Base-by-base conservation (phyloP, 1,140 invertebrate species). In the Caenorhabditis brenneri region DNA sequence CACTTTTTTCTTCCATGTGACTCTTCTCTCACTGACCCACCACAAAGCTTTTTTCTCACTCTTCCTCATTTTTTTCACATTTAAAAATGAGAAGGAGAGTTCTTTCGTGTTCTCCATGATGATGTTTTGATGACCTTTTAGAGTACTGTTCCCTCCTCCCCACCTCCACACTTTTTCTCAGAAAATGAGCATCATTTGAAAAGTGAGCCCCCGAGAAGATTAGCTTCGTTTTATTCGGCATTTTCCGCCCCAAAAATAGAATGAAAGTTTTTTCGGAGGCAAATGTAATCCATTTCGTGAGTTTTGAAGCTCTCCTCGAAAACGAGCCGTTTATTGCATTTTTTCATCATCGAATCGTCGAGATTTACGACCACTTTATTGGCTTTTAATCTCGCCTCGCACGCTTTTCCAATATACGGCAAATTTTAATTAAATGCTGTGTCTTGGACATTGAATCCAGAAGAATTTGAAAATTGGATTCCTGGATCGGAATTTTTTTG, bases 351-450 rank as follows among this genome's bases (percentile, higher is more conserved):
- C 24, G 3, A 12, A 36, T 16, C 58, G 58, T 65, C 58, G 36
- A 36, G 58, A n/a, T 74, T 74, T 74, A 74, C 29, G 19, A 36
- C 65, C 65, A 42, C 36, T 74, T 42, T 74, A 74, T 74, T 74
- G 65, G 33, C 33, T 24, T 42, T 74, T 74, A 24, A 65, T 33
- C 58, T 33, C 53, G 24, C 53, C 9, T 12, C 22, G 5, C 6
- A 6, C 3, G 49, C 36, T n/a, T 29, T 58, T 24, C n/a, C 53
- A 27, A 58, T 58, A 16, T 65, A 36, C 24, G 36, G 36, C 24
- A 2, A 31, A 2, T 42, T 74, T 74, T 74, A 74, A 74, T 74
- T 74, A 74, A 74, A 74, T 16, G n/a, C n/a, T n/a, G n/a, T n/a
- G n/a, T n/a, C n/a, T n/a, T n/a, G n/a, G n/a, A n/a, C n/a, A n/a